These are phyloP conservation scores for Choloepus didactylus DNA, from an alignment of 2,797 vertebrate genomes.

Conservation along the genomic window DNA sequence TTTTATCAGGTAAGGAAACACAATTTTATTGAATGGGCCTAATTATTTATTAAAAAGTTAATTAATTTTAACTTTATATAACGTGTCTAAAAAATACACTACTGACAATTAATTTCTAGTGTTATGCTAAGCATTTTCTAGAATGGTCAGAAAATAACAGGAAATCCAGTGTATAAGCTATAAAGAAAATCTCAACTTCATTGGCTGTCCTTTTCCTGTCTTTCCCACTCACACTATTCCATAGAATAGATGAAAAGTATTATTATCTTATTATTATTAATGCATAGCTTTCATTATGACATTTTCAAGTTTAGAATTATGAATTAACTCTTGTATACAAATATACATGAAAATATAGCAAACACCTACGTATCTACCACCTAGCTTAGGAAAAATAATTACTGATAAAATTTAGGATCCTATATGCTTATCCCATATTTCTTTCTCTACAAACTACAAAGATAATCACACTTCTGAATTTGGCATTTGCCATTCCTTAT, in stretches of 20 bases:
- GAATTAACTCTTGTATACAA: not conserved
- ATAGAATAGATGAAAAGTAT: not conserved
- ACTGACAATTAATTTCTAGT: conserved; percentile 10
- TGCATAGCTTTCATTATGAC: not conserved
- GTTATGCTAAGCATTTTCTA: not conserved
- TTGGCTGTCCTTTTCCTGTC: not conserved
- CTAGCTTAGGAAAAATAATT: not conserved
- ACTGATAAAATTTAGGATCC: not conserved
- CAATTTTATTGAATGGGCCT: not conserved
- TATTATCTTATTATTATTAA: not conserved
- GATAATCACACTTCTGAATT: not conserved
- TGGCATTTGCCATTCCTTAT: not conserved
- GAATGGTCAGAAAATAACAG: not conserved
- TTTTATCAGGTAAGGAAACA: conserved; percentile 60
- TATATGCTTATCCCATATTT: not conserved
- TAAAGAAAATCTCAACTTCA: not conserved
- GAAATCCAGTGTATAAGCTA: not conserved
- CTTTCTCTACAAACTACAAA: not conserved
- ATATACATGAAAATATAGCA: not conserved
- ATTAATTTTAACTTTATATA: conserved; percentile 18
- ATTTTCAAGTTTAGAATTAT: conserved; percentile 6
- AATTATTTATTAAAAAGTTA: conserved; percentile 58
- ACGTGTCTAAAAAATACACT: not conserved
- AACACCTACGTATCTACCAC: not conserved
- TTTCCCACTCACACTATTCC: not conserved